Evolutionary conservation across 1,140 invertebrate genomes (phyloP).

Genomic region (Hydropsyche tenuis): DNA sequence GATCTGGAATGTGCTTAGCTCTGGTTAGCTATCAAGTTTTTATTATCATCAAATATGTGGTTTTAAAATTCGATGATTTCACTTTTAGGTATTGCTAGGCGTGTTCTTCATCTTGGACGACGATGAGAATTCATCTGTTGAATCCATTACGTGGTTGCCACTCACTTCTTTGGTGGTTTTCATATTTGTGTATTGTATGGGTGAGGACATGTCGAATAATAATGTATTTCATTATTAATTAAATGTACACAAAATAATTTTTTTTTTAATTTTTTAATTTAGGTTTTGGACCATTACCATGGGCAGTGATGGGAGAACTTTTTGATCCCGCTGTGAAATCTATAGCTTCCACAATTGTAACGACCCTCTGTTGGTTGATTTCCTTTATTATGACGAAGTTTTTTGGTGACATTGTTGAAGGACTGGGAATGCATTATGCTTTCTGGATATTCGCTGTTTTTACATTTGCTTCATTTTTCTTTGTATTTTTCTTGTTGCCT

Average conservation of each 20-base stretch:
- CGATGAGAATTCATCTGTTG: conserved; percentile 58
- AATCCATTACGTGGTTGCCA: conserved; percentile 67
- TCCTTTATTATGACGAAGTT: conserved; percentile 82
- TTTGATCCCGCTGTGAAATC: conserved; percentile 80
- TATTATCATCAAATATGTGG: too few relatives aligned
- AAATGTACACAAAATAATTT: too few relatives aligned
- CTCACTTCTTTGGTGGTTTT: conserved; percentile 70
- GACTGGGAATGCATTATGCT: conserved; percentile 70
- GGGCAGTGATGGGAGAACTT: conserved; percentile 84
- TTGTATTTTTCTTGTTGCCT: conserved; percentile 72
- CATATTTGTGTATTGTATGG: conserved; percentile 71
- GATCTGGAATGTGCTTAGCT: conserved; percentile 67
- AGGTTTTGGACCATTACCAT: conserved; percentile 83
- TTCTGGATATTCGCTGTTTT: conserved; percentile 82
- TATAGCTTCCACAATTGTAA: conserved; percentile 74
- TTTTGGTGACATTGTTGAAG: conserved; percentile 67
- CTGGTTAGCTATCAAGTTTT: too few relatives aligned
- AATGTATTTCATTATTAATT: too few relatives aligned
- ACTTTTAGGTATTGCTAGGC: conserved; percentile 63
- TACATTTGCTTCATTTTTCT: conserved; percentile 67
- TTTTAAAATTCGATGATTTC: too few relatives aligned
- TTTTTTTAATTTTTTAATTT: conserved; percentile 45
- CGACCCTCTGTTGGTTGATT: conserved; percentile 78
- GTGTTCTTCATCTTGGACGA: conserved; percentile 68
- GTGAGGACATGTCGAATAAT: too few relatives aligned